Base-by-base conservation (phyloP, 2,797 vertebrate genomes). In the Coendou prehensilis region DNA sequence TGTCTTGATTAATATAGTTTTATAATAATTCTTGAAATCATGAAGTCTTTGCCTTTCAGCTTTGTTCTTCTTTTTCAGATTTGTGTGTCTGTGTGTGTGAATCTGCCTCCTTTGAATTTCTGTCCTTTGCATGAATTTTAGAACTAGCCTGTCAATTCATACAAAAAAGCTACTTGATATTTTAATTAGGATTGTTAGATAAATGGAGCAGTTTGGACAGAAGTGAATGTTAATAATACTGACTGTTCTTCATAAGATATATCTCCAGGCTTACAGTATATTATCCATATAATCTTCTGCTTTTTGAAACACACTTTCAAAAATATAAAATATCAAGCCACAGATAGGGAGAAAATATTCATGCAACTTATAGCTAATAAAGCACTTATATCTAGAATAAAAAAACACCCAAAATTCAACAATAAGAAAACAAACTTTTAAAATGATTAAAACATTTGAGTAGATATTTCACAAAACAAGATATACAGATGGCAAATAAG, bases 21-120 rank as follows among this genome's bases (percentile, higher is more conserved):
- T 28, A 52, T 30, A 52, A 52, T 78, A 78, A 78, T 59, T 45
- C 7, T 52, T 41, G 56, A 91, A 75, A 61, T 84, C 80, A 41
- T 23, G 4, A 22, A 17, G 67, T 37, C 33, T 54, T 87, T 75
- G 47, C 37, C 10, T 37, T 73, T n/a, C 8, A 84, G 5, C 37
- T 79, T 82, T 78, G 41, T 83, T 81, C 57, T 84, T 85, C 63
- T 64, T 94, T 94, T 89, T 73, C 50, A 94, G 56, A 87, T 61
- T 37, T 30, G 18, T 57, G 5, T 69, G 26, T 73, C 20, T 59
- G 26, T 69, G 52, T 37, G 23, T 6, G 10, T n/a, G 13, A 47
- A 57, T 87, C 22, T 41, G 63, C 73, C 33, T 86, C 23, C 57
- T 82, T 87, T 64, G 22, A n/a, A 71, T 85, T 87, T 82, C 18